phyloP scores from a whole-genome alignment of 2,113 vertebrate species.

The Cyanoramphus novaezelandiae region DNA sequence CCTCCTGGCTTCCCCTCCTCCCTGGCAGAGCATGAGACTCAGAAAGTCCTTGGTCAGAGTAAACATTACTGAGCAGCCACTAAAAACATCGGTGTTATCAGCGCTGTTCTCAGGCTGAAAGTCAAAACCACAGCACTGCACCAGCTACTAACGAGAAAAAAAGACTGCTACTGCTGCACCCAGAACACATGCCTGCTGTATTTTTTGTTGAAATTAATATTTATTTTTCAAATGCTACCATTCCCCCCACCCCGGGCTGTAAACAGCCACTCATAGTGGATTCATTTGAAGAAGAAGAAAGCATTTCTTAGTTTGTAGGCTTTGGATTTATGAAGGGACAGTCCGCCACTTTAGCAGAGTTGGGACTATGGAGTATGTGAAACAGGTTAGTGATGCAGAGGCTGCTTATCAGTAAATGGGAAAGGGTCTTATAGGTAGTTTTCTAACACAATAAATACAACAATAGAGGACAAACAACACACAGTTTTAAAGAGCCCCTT shows the following conservation, averaged over 20 bases:
- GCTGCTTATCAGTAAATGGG: neutral
- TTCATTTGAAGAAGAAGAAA: neutral
- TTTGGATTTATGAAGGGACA: neutral
- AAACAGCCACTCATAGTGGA: neutral
- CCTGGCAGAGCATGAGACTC: too few relatives aligned
- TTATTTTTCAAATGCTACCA: neutral
- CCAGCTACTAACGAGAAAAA: too few relatives aligned
- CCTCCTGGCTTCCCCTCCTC: too few relatives aligned
- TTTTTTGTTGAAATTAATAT: neutral
- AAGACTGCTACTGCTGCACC: too few relatives aligned
- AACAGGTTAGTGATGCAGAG: neutral
- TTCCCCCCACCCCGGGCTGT: neutral
- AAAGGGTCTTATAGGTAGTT: neutral
- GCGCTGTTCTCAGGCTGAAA: too few relatives aligned
- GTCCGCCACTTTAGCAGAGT: neutral
- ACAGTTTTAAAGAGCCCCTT: neutral
- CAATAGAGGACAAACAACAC: neutral
- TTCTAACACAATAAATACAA: neutral
- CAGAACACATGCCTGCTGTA: neutral
- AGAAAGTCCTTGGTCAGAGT: too few relatives aligned
- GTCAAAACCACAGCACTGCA: too few relatives aligned
- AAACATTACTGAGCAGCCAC: too few relatives aligned
- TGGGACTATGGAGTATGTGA: accelerated
- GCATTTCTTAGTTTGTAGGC: neutral
- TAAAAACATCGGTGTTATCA: too few relatives aligned